Evolutionary conservation across 2,797 vertebrate genomes (phyloP), one percentile per base, ranked within the genome.

Genomic region (Rallus crepitans): DNA sequence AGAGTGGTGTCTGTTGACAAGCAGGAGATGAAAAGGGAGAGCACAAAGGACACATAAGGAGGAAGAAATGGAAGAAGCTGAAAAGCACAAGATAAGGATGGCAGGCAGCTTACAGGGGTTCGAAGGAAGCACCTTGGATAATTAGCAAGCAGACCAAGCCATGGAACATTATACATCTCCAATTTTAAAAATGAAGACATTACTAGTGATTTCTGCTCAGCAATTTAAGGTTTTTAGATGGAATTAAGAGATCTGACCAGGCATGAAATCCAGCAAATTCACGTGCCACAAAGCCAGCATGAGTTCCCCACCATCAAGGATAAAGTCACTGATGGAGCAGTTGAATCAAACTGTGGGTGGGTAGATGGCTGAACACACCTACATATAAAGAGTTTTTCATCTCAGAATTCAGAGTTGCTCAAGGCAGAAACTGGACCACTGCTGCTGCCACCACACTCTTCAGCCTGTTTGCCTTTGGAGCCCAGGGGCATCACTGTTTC

Each of bases 121-220:
- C 15, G 21, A 35, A 56, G 12, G 35, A 23, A 76, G 33, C 48
- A 21, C 15, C 12, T 5, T 20, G 8, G 14, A 14, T 7, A 40
- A 31, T 3, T 52, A n/a, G 21, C 2, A 31, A n/a, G 15, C 66
- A 42, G 37, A 15, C 7, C 48, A 16, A 52, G 19, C 30, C 61
- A 11, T 3, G 0, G 5, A 23, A 9, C 3, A 12, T 4, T 15
- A 55, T 3, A 50, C 23, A 37, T 2, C 45, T 25, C 39, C 25
- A 11, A 0, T 6, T 48, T 70, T 3, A 17, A 50, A 56, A 30
- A 30, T 55, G 28, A 39, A 39, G 24, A 39, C 2, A 2, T 24
- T 15, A 1, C 12, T 66, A 37, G n/a, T 48, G 42, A n/a, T 57
- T 75, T 61, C 68, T 76, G 40, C 55, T 47, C 24, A 33, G 37